Conservation (phyloP, 2,113 vertebrate species). For the Xerus inauris region DNA sequence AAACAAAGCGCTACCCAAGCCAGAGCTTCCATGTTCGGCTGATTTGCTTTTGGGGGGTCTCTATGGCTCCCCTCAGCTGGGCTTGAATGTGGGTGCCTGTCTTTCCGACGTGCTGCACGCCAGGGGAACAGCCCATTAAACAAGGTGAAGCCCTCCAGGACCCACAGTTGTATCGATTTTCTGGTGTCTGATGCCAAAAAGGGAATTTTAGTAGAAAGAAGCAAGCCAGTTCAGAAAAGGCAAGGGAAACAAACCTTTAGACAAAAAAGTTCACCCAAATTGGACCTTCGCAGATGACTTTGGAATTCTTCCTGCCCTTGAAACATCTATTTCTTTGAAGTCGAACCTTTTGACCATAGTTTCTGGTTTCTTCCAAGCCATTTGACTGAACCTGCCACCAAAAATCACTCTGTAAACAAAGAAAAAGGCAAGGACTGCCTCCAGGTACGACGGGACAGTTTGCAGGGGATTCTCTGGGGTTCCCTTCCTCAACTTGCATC, state of each 20-base stretch:
- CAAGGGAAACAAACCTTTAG: background rate
- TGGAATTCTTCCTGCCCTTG: background rate
- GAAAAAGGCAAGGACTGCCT: background rate
- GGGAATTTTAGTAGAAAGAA: background rate
- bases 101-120: background rate
- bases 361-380: background rate
- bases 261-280: background rate
- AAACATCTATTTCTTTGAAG: background rate
- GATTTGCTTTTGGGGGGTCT: no score
- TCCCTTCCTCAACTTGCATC: conserved; percentile 20
- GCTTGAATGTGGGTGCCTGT: background rate
- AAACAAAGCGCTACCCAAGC: background rate
- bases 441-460: conserved; percentile 42
- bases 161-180: conserved; percentile 39
- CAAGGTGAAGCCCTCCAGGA: background rate
- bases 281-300: background rate
- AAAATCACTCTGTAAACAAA: conserved; percentile 74
- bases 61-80: no score
- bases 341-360: background rate
- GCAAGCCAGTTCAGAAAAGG: background rate
- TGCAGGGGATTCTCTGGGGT: background rate
- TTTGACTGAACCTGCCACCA: conserved; percentile 3
- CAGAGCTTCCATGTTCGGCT: background rate
- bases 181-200: background rate
- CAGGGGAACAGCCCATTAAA: background rate